A percentile compares a stretch with the other conserved stretches of the same genome.
These are phyloP conservation scores for Gryllus bimaculatus DNA, from an alignment of 1,140 invertebrate species.

Conservation along the genomic window DNA sequence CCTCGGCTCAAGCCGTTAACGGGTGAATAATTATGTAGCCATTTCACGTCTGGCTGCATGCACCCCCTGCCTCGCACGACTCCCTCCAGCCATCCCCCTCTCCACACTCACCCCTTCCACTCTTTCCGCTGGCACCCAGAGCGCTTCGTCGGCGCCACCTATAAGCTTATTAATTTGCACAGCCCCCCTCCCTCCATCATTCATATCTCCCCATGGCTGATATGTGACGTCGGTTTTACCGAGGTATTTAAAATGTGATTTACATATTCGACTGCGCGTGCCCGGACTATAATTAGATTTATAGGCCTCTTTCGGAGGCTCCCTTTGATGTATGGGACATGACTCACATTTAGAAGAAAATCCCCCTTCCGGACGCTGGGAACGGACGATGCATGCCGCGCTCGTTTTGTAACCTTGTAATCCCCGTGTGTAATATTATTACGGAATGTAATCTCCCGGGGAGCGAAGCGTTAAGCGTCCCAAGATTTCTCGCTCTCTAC, in stretches of 20 bases:
- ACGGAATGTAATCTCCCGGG: too few species aligned
- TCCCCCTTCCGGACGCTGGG: too few species aligned
- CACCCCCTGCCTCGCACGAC: not conserved
- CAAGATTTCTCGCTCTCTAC: too few species aligned
- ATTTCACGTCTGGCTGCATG: not conserved
- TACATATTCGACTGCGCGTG: not conserved
- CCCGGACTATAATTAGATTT: not conserved
- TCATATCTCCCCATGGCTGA: not conserved
- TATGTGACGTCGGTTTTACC: not conserved
- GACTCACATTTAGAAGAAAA: not conserved
- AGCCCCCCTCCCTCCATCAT: not conserved
- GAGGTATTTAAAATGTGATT: not conserved
- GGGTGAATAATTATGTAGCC: slow-evolving; percentile 4
- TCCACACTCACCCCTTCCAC: not conserved
- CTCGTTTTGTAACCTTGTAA: too few species aligned
- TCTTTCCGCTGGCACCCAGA: too few species aligned
- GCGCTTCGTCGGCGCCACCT: not conserved
- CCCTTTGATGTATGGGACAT: not conserved
- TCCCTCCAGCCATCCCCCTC: not conserved
- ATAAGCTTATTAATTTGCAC: not conserved
- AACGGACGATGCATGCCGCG: too few species aligned
- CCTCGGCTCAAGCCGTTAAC: not conserved
- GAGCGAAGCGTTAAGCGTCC: too few species aligned
- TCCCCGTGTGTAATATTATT: too few species aligned
- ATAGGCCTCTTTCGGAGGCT: not conserved